Conservation (phyloP, 2,888 invertebrate genomes). For the Sphaerophoria taeniata region DNA sequence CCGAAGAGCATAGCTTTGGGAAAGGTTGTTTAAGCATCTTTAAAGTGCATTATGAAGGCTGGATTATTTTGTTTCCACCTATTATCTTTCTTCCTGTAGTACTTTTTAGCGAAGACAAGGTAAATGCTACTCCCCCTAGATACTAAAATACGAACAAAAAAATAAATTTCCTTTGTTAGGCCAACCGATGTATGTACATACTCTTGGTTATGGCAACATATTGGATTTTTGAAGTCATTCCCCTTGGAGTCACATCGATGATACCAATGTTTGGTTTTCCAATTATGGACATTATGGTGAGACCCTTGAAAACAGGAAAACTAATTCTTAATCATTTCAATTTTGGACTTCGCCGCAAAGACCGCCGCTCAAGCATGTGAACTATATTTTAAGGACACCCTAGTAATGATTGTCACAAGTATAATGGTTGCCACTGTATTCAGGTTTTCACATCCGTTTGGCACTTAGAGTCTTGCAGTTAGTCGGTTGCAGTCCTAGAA, state of each 20-base stretch:
- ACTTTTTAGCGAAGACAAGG: constrained; percentile 37
- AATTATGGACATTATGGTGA: constrained; percentile 88
- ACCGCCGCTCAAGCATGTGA: constrained; percentile 84
- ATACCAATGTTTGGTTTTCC: constrained; percentile 91
- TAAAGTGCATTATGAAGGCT: constrained; percentile 17
- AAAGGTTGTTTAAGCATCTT: constrained; percentile 41
- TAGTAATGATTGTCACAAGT: constrained; percentile 94
- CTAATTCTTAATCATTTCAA: background rate
- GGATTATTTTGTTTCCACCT: constrained; percentile 25
- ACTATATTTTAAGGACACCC: constrained; percentile 90
- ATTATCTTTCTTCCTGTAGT: constrained; percentile 46
- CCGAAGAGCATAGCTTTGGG: constrained; percentile 8
- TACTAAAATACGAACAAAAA: background rate
- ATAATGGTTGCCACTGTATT: constrained; percentile 93
- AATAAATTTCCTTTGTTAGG: constrained; percentile 78
- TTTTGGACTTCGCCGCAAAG: background rate
- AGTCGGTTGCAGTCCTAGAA: constrained; percentile 89
- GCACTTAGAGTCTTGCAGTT: constrained; percentile 91
- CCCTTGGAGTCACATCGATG: constrained; percentile 90
- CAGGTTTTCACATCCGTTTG: constrained; percentile 92
- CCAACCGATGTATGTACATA: constrained; percentile 89
- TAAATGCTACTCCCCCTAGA: background rate
- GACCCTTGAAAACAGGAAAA: background rate
- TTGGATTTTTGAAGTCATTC: constrained; percentile 92
- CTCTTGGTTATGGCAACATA: constrained; percentile 90